Percentiles rank a stretch among this genome's conserved stretches.
Conservation (phyloP, 1,140 invertebrate species). For the Rhyzopertha dominica region DNA sequence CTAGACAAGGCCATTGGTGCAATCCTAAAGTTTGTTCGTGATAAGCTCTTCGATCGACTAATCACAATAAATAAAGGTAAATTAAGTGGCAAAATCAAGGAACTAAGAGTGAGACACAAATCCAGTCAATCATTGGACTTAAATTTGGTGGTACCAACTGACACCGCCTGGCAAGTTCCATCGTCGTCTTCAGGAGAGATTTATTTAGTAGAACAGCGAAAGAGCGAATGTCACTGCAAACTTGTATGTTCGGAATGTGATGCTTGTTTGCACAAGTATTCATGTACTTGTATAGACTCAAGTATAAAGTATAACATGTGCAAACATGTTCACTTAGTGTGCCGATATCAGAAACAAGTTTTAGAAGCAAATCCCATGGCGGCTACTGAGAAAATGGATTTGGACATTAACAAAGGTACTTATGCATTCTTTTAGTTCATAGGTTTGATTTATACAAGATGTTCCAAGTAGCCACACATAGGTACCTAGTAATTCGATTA, state of each 20-base stretch:
- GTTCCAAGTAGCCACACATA: too few species aligned
- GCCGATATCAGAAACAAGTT: too few species aligned
- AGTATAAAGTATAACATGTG: constrained; percentile 20
- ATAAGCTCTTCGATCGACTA: constrained; percentile 13
- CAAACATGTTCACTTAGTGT: constrained; percentile 21
- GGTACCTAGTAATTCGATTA: too few species aligned
- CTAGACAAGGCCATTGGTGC: constrained; percentile 10
- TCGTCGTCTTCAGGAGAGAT: constrained; percentile 13
- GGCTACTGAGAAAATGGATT: too few species aligned
- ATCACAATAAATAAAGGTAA: constrained; percentile 12
- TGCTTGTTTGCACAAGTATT: constrained; percentile 16
- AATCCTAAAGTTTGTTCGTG: constrained; percentile 17
- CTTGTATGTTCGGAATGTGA: constrained; percentile 15
- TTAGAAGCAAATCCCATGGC: too few species aligned
- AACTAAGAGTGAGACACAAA: constrained; percentile 12
- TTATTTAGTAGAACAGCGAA: constrained; percentile 10
- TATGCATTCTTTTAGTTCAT: too few species aligned
- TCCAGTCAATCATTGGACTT: constrained; percentile 5
- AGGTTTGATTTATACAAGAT: too few species aligned
- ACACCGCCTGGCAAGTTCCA: constrained; percentile 4
- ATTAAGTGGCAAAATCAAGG: constrained; percentile 9
- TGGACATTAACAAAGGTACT: too few species aligned
- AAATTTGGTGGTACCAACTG: constrained; percentile 4
- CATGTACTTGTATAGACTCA: constrained; percentile 16
- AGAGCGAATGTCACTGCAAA: constrained; percentile 8